Evolutionary conservation across 2,888 invertebrate species (phyloP).

Genomic region (Metopia argyrocephala): DNA sequence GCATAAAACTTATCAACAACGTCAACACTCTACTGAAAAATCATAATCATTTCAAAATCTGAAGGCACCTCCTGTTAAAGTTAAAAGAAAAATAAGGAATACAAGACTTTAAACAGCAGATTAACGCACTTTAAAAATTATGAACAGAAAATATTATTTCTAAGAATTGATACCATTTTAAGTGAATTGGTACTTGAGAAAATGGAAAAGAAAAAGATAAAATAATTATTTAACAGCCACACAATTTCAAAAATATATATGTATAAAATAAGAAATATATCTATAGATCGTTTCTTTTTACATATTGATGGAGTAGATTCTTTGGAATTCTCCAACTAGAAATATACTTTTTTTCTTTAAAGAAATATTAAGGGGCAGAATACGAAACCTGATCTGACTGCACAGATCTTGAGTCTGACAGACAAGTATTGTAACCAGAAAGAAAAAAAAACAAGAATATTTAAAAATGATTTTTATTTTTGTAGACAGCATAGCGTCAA

Average conservation of each 20-base stretch:
- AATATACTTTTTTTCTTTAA: constrained; percentile 38
- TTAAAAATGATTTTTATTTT: neutral
- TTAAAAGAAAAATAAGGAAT: neutral
- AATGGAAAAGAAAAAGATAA: constrained; percentile 17
- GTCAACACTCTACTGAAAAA: constrained; percentile 17
- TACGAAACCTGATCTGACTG: constrained; percentile 58
- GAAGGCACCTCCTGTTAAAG: constrained; percentile 20
- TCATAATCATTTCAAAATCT: constrained; percentile 23
- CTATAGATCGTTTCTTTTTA: neutral
- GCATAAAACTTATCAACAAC: constrained; percentile 53
- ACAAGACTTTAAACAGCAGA: constrained; percentile 66
- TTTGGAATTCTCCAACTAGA: constrained; percentile 53
- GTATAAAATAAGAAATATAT: neutral
- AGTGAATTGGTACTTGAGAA: constrained; percentile 75
- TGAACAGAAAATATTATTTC: constrained; percentile 75
- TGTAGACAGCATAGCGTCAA: constrained; percentile 65
- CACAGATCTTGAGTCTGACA: constrained; percentile 26
- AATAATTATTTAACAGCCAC: constrained; percentile 50
- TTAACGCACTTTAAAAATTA: constrained; percentile 77
- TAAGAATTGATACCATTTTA: constrained; percentile 77
- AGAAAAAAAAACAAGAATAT: neutral
- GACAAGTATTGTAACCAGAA: constrained; percentile 47
- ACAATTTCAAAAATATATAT: constrained; percentile 19
- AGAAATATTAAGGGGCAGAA: constrained; percentile 5
- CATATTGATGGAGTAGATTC: constrained; percentile 55